Base-by-base conservation (phyloP, 2,797 vertebrate genomes). In the Fistularia commersonii region DNA sequence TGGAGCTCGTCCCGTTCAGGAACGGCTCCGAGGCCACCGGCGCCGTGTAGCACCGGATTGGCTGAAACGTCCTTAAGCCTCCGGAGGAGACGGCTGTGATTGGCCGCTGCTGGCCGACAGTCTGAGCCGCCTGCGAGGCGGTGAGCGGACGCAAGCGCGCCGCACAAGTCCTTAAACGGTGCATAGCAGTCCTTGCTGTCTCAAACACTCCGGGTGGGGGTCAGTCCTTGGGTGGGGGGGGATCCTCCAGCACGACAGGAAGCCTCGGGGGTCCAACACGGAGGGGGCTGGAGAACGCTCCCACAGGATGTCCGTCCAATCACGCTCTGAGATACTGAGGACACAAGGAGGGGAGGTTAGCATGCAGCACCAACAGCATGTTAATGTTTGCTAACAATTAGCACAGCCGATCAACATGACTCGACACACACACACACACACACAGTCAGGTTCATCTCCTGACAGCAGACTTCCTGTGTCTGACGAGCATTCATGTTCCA, bases 101-200 rank as follows among this genome's bases (percentile, higher is more conserved):
- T 48, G 88, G 91, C 77, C 90, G 91, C 77, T 85, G 88, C 54
- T 88, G 92, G 80, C 90, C 88, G 37, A 91, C 56, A 84, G 91
- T 96, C 89, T 93, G 93, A 81, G 93, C 92, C 90, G 92, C 96
- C 93, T 97, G 95, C 0, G 93, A 93, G 85, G 92, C 92, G 32
- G 94, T 93, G 57, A 96, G 81, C 0, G 95, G 94, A 85, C 97
- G 93, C 86, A 99, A 88, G 47, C 93, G 94, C 82, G 90, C 87
- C 35, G 89, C 95, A 91, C 96, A 99, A 98, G 97, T 99, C 97
- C 97, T 95, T 95, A 99, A 93, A 70, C 95, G 92, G 89, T 97
- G 93, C 97, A 99, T 99, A 61, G 69, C 60, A 82, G 83, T 90
- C 78, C 70, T 80, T 74, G 62, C 71, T 47, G 57, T 54, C 34